Conservation (phyloP, 2,888 invertebrate species). For the Platycnemis pennipes region DNA sequence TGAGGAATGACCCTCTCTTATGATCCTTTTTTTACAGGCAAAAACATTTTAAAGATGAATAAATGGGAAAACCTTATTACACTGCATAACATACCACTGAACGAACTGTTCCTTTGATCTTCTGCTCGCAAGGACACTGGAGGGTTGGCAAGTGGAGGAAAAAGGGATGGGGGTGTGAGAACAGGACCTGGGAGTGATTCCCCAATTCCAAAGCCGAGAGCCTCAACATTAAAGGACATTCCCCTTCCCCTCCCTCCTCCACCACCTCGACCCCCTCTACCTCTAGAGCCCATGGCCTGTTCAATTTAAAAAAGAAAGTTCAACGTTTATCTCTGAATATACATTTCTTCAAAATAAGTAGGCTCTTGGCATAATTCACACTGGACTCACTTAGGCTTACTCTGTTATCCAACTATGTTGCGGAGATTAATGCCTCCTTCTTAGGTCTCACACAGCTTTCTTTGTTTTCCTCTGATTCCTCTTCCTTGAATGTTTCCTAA, state of each 20-base stretch:
- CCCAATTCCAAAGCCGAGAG: slow-evolving; percentile 77
- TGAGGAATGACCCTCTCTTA: no score
- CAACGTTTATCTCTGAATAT: not conserved
- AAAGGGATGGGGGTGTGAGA: slow-evolving; percentile 78
- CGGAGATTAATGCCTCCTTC: slow-evolving; percentile 12
- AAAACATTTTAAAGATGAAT: no score
- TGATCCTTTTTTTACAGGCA: no score
- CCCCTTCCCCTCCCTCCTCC: slow-evolving; percentile 75
- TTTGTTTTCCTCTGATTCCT: slow-evolving; percentile 72
- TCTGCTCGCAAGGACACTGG: slow-evolving; percentile 78
- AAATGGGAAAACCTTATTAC: no score
- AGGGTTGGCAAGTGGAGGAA: slow-evolving; percentile 79
- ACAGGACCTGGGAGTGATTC: slow-evolving; percentile 78
- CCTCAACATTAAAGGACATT: slow-evolving; percentile 78
- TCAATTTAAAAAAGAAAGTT: not conserved
- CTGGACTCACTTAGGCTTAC: not conserved
- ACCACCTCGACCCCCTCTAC: slow-evolving; percentile 76
- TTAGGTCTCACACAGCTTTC: slow-evolving; percentile 70
- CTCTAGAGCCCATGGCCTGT: slow-evolving; percentile 69
- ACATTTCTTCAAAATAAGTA: not conserved
- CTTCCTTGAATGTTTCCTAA: slow-evolving; percentile 73
- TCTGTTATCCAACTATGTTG: not conserved
- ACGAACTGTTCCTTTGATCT: slow-evolving; percentile 69
- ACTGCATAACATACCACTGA: slow-evolving; percentile 58
- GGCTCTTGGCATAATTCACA: not conserved